phyloP scores from a whole-genome alignment of 2,888 invertebrate genomes.

The Andrena haemorrhoa region DNA sequence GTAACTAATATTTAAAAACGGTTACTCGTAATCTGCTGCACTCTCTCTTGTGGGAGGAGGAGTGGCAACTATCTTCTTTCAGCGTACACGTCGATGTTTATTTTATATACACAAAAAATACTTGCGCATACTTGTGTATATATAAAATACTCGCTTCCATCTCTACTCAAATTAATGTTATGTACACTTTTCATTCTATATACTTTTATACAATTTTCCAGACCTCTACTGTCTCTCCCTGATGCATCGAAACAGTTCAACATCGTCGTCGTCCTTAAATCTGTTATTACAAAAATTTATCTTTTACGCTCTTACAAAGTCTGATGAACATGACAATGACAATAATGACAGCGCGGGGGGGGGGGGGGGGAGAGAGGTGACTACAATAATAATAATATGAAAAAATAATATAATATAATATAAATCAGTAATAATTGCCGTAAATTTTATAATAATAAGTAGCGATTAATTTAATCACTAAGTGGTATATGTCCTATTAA shows the following conservation, averaged over 20 bases:
- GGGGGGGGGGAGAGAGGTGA: too few species aligned
- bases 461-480: slow-evolving; percentile 73
- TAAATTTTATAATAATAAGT: slow-evolving; percentile 66
- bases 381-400: slow-evolving; percentile 63
- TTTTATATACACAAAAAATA: slow-evolving; percentile 31
- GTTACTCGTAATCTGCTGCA: slow-evolving; percentile 67
- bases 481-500: slow-evolving; percentile 62
- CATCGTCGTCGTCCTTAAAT: slow-evolving; percentile 60
- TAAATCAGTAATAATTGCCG: slow-evolving; percentile 64
- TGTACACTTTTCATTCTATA: slow-evolving; percentile 76
- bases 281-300: slow-evolving; percentile 66
- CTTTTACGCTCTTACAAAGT: slow-evolving; percentile 60
- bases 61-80: slow-evolving; percentile 56
- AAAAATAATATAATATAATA: slow-evolving; percentile 54
- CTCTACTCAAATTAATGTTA: slow-evolving; percentile 75
- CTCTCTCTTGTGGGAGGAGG: slow-evolving; percentile 66
- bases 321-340: slow-evolving; percentile 61
- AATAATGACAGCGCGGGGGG: slow-evolving; percentile 49
- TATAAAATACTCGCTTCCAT: slow-evolving; percentile 49
- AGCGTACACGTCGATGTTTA: slow-evolving; percentile 48
- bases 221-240: slow-evolving; percentile 64
- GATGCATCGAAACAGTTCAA: slow-evolving; percentile 59
- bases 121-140: slow-evolving; percentile 42
- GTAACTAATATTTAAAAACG: slow-evolving; percentile 72
- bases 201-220: slow-evolving; percentile 78